Evolutionary conservation across 37 sponge, comb jelly and placozoan genomes (phyloP), one percentile per base, ranked within the genome.

Genomic region (Chondrosia reniformis): DNA sequence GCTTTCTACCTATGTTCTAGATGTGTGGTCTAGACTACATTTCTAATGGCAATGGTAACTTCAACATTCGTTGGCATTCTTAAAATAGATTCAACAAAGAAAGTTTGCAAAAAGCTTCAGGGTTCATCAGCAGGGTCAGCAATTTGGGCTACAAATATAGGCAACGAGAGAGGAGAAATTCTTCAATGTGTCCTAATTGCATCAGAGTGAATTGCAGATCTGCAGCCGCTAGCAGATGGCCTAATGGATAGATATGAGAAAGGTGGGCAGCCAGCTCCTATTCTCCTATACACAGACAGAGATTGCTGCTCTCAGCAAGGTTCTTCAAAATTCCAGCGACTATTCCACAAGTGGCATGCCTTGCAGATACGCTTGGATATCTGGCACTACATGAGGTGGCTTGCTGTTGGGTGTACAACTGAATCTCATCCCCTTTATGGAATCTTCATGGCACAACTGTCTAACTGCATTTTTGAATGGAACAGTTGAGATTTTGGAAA

Each of bases 91-190:
- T 86, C 82, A 3, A 86, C 87, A 27, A 72, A 67, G 63, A 87
- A 81, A 28, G 33, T 87, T 3, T 46, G 34, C 54, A 87, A 81
- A 62, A 87, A 87, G 78, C 74, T 87, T 1, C 78, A 69, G 3
- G 87, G 83, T 63, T 45, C 52, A 19, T 72, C 46, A 13, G 64
- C 74, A 0, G 58, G 43, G 39, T 37, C 80, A 9, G 85, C 87
- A 37, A 77, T 9, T 31, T 77, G 78, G 87, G 77, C 74, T 1
- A 87, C 87, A 0, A 87, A 87, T 45, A 58, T 87, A 2, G 87
- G 87, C 1, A 87, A 87, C 31, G 87, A 81, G 75, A 76, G 79
- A 24, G 83, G 83, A 62, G 87, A 87, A 40, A 55, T 87, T 17
- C 40, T 87, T 13, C 55, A 49, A 34, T 49, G 40, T 13, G 80